Conservation (phyloP, 2,888 invertebrate genomes). For the Protodeltote pygarga region DNA sequence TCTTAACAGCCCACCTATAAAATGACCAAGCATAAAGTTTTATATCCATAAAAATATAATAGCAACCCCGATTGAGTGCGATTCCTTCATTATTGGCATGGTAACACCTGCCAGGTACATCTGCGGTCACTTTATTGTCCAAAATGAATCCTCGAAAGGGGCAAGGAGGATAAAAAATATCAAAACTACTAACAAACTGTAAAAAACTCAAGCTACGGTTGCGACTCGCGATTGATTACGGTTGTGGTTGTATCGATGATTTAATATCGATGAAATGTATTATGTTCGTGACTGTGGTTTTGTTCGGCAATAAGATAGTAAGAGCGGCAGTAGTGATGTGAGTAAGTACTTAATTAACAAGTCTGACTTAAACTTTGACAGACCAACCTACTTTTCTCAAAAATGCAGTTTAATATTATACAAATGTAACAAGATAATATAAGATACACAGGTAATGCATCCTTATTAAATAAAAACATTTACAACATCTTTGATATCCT, state of each 20-base stretch:
- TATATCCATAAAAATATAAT: conserved; percentile 50
- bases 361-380: too few relatives aligned
- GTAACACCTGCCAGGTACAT: conserved; percentile 74
- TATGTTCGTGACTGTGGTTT: too few relatives aligned
- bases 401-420: too few relatives aligned
- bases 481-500: too few relatives aligned
- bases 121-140: conserved; percentile 78
- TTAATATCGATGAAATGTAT: conserved; percentile 17
- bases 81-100: conserved; percentile 42
- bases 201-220: conserved; percentile 37
- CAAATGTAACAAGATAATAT: too few relatives aligned
- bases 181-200: conserved; percentile 48
- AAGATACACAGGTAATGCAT: too few relatives aligned
- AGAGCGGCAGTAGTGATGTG: too few relatives aligned
- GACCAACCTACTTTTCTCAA: too few relatives aligned
- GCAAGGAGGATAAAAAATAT: conserved; percentile 60
- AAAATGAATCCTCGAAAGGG: conserved; percentile 64
- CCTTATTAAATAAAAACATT: too few relatives aligned
- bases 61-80: conserved; percentile 27
- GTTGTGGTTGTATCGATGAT: conserved; percentile 23
- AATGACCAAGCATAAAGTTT: conserved; percentile 53
- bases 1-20: conserved; percentile 39
- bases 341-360: too few relatives aligned
- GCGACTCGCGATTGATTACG: conserved; percentile 29
- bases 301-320: too few relatives aligned